phyloP scores from a whole-genome alignment of 2,888 invertebrate species.

The Entomobrya proxima region DNA sequence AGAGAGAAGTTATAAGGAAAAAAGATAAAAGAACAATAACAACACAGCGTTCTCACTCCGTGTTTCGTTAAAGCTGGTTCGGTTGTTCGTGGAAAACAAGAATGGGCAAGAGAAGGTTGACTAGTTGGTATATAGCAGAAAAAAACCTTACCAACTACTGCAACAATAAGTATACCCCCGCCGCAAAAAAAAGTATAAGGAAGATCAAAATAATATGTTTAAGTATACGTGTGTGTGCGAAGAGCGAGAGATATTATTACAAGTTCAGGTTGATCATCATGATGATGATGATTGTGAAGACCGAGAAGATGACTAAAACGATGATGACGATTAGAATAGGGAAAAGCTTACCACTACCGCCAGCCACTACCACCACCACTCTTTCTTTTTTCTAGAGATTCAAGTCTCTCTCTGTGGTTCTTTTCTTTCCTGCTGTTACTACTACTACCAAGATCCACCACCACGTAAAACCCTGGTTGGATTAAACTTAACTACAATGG shows the following conservation, averaged over 20 bases:
- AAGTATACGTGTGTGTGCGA: background rate
- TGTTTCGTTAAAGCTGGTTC: slow-evolving; percentile 42
- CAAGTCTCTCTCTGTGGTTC: slow-evolving; percentile 47
- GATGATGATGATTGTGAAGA: slow-evolving; percentile 44
- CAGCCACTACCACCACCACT: background rate
- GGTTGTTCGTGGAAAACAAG: slow-evolving; percentile 62
- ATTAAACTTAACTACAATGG: background rate
- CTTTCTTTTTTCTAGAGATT: background rate
- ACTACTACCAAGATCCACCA: background rate
- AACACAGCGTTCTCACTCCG: slow-evolving; percentile 60
- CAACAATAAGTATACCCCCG: slow-evolving; percentile 20
- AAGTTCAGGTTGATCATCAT: slow-evolving; percentile 46
- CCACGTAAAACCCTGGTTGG: slow-evolving; percentile 30
- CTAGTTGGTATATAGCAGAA: background rate
- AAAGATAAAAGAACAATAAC: slow-evolving; percentile 60
- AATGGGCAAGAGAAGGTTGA: slow-evolving; percentile 49
- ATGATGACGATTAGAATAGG: slow-evolving; percentile 53
- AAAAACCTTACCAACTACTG: background rate
- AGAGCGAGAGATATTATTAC: slow-evolving; percentile 20
- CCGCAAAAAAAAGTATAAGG: background rate
- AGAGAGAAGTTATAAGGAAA: slow-evolving; percentile 43
- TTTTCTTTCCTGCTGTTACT: slow-evolving; percentile 52
- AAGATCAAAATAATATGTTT: background rate
- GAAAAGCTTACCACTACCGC: slow-evolving; percentile 59
- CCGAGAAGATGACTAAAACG: slow-evolving; percentile 49